Base-by-base conservation (phyloP, 1,140 invertebrate species). In the Drosophila grimshawi region DNA sequence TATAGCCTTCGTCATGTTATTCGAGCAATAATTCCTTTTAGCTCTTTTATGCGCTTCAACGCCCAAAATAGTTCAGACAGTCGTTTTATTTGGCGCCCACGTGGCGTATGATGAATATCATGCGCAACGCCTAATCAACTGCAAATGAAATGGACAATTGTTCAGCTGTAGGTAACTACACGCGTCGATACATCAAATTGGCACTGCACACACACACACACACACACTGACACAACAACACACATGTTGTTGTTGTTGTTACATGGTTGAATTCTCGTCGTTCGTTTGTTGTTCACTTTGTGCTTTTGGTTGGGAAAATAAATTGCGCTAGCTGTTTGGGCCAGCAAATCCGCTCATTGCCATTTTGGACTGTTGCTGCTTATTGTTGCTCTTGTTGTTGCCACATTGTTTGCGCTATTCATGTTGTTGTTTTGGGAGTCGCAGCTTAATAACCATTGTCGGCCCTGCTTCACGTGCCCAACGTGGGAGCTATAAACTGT, bases 121-220 rank as follows among this genome's bases (percentile, higher is more conserved):
- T 51, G 63, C 62, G 80, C 64, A 61, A 68, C 68, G 85, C 73
- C 80, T 89, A 89, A 88, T 89, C 80, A 88, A 88, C 85, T 83
- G 85, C 80, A 88, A 88, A 88, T 88, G 85, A 88, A 88, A 88
- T 88, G 85, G 80, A 89, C 83, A 89, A 89, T 88, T 88, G 80
- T 76, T 64, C 69, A 77, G 35, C 56, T 56, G 57, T 65, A 66
- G 83, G 76, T 80, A 86, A 86, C 83, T 80, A 56, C 83, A 78
- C 76, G 80, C 85, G 72, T 89, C 83, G 85, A 88, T 88, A 83
- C 80, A 88, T 88, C 83, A 88, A 88, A 83, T 83, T 78, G 80
- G 75, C 83, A 89, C 83, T 72, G 57, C 48, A 80, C 67, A 83
- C 56, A 57, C 61, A 8, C 59, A 19, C 8, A 63, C 60, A 53